Base-by-base conservation (phyloP, 53 echinoderm and acorn worm genomes). In the Holothuria scabra region DNA sequence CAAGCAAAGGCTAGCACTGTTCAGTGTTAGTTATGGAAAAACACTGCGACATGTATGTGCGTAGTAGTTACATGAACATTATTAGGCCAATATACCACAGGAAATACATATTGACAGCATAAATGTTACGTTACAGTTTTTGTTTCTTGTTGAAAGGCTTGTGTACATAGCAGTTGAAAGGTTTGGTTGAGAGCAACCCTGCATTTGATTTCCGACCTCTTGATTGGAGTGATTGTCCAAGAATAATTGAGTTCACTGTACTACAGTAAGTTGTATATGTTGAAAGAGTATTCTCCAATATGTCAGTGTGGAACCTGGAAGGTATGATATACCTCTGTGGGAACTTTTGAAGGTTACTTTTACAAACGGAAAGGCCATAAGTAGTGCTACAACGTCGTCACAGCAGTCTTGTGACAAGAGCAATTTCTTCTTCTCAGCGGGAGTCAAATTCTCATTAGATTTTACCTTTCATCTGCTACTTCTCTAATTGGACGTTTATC, bases 141-240 rank as follows among this genome's bases (percentile, higher is more conserved):
- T 26, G 65, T 31, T 64, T 64, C 65, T 64, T 64, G 5, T 12
- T 1, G 12, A 64, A 26, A 64, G 65, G 65, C 20, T 64, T 64
- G 24, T 64, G 65, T 31, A 64, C 65, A 26, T 44, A 46, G 26
- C 41, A 78, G 52, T 78, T 78, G 58, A 46, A 78, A 22, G 79
- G 56, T 52, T 78, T 44, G 8, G 58, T 58, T 46, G 79, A 4
- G 11, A 64, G 4, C 14, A 64, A 4, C 24, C 65, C 65, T 0
- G 26, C 65, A 24, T 64, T 64, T 13, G 79, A 44, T 52, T 78
- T 78, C 12, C 52, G 56, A 20, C 46, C 79, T 6, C 46, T 46
- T 29, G 79, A 46, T n/a, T 52, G 46, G 0, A 46, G 41, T n/a
- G 46, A 46, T 41, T 78, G 46, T 10, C 46, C 28, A 9, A 78